These are phyloP conservation scores for Tachyglossus aculeatus DNA, from an alignment of 2,797 vertebrate species.

Conservation along the genomic window DNA sequence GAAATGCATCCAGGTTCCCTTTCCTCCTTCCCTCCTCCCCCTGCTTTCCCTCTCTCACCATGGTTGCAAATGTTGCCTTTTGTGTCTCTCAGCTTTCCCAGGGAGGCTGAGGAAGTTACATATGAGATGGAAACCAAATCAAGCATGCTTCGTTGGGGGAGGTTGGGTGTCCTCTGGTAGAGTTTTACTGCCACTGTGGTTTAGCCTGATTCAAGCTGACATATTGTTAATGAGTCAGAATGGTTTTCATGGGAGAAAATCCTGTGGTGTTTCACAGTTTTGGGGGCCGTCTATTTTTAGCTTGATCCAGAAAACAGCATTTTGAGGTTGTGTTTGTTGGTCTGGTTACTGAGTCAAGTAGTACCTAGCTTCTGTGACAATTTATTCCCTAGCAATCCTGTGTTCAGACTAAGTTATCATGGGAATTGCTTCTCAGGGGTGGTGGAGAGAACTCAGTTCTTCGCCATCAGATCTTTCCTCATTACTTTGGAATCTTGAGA, in stretches of 20 bases:
- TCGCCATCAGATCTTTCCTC: neutral
- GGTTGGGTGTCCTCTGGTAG: neutral
- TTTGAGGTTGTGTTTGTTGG: neutral
- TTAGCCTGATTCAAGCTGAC: accelerated
- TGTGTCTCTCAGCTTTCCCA: neutral
- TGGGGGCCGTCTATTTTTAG: neutral
- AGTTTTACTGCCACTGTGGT: neutral
- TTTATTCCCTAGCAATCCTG: neutral
- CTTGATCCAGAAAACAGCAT: neutral
- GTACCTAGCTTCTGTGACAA: accelerated
- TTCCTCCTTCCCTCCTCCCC: neutral
- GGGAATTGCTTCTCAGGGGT: neutral
- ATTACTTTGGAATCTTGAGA: neutral
- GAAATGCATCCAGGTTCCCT: neutral
- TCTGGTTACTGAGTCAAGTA: neutral
- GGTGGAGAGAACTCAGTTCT: neutral
- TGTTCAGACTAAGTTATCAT: neutral
- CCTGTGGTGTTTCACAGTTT: neutral
- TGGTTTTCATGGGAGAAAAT: neutral
- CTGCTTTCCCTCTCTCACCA: neutral
- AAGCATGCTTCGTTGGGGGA: neutral
- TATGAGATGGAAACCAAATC: neutral
- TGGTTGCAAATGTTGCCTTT: conserved; percentile 7
- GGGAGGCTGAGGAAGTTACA: neutral
- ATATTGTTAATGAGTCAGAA: neutral